A percentile compares a stretch with the other conserved stretches of the same genome.
phyloP scores from a whole-genome alignment of 2,888 invertebrate genomes.

The Stomorhina lunata region DNA sequence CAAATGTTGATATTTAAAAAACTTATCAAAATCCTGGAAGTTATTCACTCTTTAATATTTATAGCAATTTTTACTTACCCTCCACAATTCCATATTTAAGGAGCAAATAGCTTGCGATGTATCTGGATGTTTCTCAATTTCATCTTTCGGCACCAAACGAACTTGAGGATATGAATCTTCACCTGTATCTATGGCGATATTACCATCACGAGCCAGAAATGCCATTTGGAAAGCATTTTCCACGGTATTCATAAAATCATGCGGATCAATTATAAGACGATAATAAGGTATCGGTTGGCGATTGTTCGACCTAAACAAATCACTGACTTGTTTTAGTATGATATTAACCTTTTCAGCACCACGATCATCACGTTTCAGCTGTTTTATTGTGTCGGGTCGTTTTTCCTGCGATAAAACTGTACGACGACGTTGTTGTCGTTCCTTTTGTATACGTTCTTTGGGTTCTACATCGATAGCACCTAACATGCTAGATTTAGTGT shows the following conservation, averaged over 20 bases:
- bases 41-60: too few species aligned
- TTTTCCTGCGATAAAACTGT: slow-evolving; percentile 77
- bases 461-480: slow-evolving; percentile 76
- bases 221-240: slow-evolving; percentile 83
- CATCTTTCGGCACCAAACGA: slow-evolving; percentile 65
- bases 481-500: slow-evolving; percentile 73
- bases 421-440: slow-evolving; percentile 75
- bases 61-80: slow-evolving; percentile 64
- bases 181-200: slow-evolving; percentile 80
- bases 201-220: slow-evolving; percentile 82
- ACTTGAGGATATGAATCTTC: slow-evolving; percentile 74
- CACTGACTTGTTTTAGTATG: slow-evolving; percentile 79
- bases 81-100: slow-evolving; percentile 71
- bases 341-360: slow-evolving; percentile 82
- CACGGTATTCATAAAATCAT: slow-evolving; percentile 81
- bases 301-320: slow-evolving; percentile 77
- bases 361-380: slow-evolving; percentile 80
- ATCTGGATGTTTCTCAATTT: slow-evolving; percentile 62
- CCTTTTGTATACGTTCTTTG: slow-evolving; percentile 72
- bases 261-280: slow-evolving; percentile 82
- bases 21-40: too few species aligned
- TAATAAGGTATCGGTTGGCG: slow-evolving; percentile 81
- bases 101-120: slow-evolving; percentile 73
- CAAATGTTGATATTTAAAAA: too few species aligned
- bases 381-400: slow-evolving; percentile 80